Conservation (phyloP, 2,888 invertebrate species). For the Coelogynopora nodosa region DNA sequence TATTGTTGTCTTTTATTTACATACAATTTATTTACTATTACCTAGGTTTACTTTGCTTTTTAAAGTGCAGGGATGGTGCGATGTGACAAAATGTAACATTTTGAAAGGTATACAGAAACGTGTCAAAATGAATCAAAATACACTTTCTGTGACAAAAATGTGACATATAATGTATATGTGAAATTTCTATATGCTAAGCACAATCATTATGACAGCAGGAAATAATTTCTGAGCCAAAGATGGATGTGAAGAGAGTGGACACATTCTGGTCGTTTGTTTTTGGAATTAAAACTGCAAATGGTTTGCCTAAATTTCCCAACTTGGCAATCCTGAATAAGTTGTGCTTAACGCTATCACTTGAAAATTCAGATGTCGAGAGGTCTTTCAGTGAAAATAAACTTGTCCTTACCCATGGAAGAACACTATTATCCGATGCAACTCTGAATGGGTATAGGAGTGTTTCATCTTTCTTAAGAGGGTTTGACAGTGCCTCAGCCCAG, state of each 20-base stretch:
- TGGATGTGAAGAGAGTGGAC: no score
- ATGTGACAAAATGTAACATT: no score
- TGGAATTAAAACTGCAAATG: neutral
- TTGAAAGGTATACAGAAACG: no score
- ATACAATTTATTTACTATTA: no score
- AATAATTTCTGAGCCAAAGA: no score
- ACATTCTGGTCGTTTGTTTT: neutral
- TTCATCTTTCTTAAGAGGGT: neutral
- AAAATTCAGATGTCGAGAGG: neutral
- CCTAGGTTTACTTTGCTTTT: no score
- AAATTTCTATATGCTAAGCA: neutral
- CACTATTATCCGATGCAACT: neutral
- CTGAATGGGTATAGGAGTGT: neutral
- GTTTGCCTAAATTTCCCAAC: neutral
- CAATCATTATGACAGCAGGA: slow-evolving; percentile 10
- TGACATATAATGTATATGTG: no score
- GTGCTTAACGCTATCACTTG: neutral
- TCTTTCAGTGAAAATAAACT: neutral
- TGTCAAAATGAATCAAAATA: no score
- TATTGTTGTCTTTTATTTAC: no score
- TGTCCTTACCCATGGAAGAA: neutral
- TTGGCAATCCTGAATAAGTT: neutral
- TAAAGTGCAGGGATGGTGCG: no score
- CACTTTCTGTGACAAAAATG: no score
- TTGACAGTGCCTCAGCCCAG: neutral